Conservation (phyloP, 2,797 vertebrate genomes). For the Microcaecilia unicolor region DNA sequence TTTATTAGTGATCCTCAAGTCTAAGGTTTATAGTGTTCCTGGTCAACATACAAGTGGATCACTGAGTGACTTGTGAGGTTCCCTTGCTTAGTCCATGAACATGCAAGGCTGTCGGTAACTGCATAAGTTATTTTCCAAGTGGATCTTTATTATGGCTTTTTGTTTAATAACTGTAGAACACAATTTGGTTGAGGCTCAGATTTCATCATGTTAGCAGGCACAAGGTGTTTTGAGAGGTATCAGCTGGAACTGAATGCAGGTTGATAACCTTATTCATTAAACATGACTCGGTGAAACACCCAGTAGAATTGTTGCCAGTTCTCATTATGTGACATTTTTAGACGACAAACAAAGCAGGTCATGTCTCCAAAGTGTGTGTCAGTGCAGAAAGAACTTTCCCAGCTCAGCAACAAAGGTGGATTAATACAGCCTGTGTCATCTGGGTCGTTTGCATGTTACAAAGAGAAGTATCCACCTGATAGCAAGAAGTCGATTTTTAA, state of each 20-base stretch:
- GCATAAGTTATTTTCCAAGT: conserved; percentile 21
- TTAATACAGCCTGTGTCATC: conserved; percentile 57
- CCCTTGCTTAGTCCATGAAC: too few relatives aligned
- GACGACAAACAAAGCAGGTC: not conserved
- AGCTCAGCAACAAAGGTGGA: too few relatives aligned
- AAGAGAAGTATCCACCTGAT: conserved; percentile 78
- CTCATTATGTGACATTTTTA: conserved; percentile 7
- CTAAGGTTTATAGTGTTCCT: too few relatives aligned
- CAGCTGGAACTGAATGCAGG: conserved; percentile 19
- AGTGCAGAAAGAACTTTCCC: conserved; percentile 10
- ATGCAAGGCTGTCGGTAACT: too few relatives aligned
- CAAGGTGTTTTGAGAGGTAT: conserved; percentile 15
- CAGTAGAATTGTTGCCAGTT: conserved; percentile 17
- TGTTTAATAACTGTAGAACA: conserved; percentile 22
- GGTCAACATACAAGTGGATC: too few relatives aligned
- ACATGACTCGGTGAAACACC: not conserved
- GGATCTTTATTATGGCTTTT: conserved; percentile 23
- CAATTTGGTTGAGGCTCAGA: conserved; percentile 35
- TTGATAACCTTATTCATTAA: conserved; percentile 20
- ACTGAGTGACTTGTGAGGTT: too few relatives aligned
- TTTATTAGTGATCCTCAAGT: too few relatives aligned
- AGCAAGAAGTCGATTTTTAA: conserved; percentile 80
- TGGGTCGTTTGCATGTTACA: conserved; percentile 75
- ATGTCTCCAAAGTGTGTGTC: conserved; percentile 5
- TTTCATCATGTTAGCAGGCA: conserved; percentile 29